Percentiles rank a stretch among this genome's conserved stretches.
Evolutionary conservation across 2,888 invertebrate genomes (phyloP).

Genomic region (Rhagophthalmus giganteus): DNA sequence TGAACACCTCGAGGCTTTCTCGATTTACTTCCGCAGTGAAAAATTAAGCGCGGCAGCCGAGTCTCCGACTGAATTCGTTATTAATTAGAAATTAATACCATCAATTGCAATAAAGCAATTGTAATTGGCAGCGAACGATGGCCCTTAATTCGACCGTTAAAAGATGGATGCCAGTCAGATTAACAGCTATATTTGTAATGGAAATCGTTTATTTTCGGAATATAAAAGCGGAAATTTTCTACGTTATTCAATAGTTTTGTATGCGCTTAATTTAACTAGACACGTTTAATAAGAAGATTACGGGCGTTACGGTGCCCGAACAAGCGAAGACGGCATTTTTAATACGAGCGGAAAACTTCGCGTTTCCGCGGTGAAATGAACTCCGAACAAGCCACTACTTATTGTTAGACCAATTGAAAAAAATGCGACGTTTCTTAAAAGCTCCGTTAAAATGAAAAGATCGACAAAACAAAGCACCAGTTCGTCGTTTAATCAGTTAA

Average conservation of each 20-base stretch:
- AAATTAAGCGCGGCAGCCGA: conserved; percentile 4
- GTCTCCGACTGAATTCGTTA: conserved; percentile 3
- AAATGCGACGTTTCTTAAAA: conserved; percentile 7
- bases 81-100: conserved; percentile 11
- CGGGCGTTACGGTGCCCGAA: no score
- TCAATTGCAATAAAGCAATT: conserved; percentile 3
- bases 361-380: no score
- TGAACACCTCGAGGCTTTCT: neutral
- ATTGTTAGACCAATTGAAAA: conserved; percentile 5
- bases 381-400: conserved; percentile 1
- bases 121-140: conserved; percentile 3
- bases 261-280: no score
- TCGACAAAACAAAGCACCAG: conserved; percentile 11
- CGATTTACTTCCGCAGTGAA: conserved; percentile 4
- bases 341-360: no score
- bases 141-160: neutral
- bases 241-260: neutral
- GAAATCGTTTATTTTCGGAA: no score
- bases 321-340: no score
- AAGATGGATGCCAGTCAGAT: no score
- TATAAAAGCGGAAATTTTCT: neutral
- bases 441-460: conserved; percentile 10
- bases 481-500: conserved; percentile 9
- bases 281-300: no score
- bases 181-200: no score